Evolutionary conservation across 1,140 invertebrate species (phyloP).

Genomic region (Aphelenchoides besseyi): DNA sequence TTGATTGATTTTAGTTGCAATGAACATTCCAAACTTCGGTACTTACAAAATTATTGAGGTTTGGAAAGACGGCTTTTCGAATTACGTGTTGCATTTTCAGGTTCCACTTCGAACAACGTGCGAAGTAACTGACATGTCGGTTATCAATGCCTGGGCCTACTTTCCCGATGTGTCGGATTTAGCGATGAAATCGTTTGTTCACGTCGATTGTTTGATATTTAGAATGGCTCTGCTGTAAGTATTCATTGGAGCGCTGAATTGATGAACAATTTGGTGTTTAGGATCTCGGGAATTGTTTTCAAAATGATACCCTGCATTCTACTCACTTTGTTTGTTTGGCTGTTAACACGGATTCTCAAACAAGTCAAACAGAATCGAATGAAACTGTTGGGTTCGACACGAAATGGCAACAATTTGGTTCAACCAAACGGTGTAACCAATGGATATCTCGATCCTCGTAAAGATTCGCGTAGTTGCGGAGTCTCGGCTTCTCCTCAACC

Average conservation of each 20-base stretch:
- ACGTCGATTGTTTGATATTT: slow-evolving; percentile 26
- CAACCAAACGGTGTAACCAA: slow-evolving; percentile 17
- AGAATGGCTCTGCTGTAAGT: background rate
- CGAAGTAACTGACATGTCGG: slow-evolving; percentile 27
- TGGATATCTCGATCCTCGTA: slow-evolving; percentile 4
- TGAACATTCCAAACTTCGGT: slow-evolving; percentile 60
- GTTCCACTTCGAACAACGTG: slow-evolving; percentile 39
- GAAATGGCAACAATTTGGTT: slow-evolving; percentile 30
- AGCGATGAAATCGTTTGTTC: slow-evolving; percentile 32
- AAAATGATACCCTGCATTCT: slow-evolving; percentile 56
- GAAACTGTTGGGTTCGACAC: slow-evolving; percentile 34
- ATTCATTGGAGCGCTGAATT: background rate
- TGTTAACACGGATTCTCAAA: slow-evolving; percentile 55
- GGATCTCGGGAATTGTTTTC: slow-evolving; percentile 61
- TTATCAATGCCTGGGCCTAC: slow-evolving; percentile 42
- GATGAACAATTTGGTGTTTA: slow-evolving; percentile 50
- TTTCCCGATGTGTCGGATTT: slow-evolving; percentile 59
- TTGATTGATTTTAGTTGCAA: slow-evolving; percentile 27
- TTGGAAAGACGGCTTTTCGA: too few species aligned
- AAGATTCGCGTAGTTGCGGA: slow-evolving; percentile 3
- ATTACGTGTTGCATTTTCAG: too few species aligned
- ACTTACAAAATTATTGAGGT: slow-evolving; percentile 63
- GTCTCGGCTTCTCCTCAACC: background rate
- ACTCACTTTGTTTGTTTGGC: slow-evolving; percentile 52
- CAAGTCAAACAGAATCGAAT: slow-evolving; percentile 51